Evolutionary conservation across 2,888 invertebrate species (phyloP), one percentile per base, ranked within the genome.

Genomic region (Smittia aterrima): DNA sequence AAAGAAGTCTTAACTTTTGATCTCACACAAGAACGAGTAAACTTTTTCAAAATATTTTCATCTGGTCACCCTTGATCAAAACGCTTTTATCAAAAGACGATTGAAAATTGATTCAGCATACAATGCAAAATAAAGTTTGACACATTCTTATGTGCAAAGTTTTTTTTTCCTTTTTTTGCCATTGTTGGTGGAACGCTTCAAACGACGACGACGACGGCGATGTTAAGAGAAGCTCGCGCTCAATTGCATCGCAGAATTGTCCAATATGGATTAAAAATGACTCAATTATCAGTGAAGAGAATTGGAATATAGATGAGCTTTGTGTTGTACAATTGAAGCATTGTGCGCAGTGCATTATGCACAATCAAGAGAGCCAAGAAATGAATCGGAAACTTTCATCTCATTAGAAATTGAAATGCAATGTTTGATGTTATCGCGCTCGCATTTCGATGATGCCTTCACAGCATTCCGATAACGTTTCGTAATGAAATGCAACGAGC

Each of bases 111-210:
- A 47, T 70, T 70, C 32, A 54, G 70, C 32, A 53, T 54, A 70
- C 70, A 70, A 70, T 70, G 70, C 53, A 70, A 70, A 70, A 70
- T 70, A 70, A 70, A 70, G 70, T 70, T 70, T 70, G 70, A 70
- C 70, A 70, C 70, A 70, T 70, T 70, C 54, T 58, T 47, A n/a
- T n/a, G n/a, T n/a, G 47, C 22, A 22, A 58, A 58, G 58, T 58
- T 58, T 58, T 22, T 11, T 47, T 18, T n/a, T 58, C 47, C 11
- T 47, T 47, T 16, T n/a, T n/a, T n/a, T 58, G 58, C 58, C 58
- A 58, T 58, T 58, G 58, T 58, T 58, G 58, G n/a, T n/a, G n/a
- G n/a, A 11, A 11, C 20, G 22, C 22, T 58, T 58, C 58, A 58
- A 58, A 11, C 58, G 7, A 9, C 58, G 13, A 18, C 9, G 7